phyloP scores from a whole-genome alignment of 2,797 vertebrate genomes.

The Potorous gilbertii region DNA sequence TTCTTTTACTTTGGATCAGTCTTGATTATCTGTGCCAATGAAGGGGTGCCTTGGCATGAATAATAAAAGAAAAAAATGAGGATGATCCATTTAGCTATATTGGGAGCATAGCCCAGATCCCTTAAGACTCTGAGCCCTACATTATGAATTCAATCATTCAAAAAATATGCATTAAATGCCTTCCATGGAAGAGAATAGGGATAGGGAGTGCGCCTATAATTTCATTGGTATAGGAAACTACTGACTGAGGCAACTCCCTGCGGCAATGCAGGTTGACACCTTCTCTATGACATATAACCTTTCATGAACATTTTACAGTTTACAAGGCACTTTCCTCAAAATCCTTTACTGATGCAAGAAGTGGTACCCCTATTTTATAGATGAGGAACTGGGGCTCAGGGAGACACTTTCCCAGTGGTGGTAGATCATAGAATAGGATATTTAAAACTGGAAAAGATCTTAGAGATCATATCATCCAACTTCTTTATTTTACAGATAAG shows the following conservation, averaged over 20 bases:
- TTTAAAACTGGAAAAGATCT: neutral
- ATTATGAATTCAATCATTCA: neutral
- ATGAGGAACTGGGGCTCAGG: neutral
- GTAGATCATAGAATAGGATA: neutral
- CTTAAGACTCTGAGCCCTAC: neutral
- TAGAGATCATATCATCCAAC: neutral
- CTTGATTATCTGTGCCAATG: conserved; percentile 61
- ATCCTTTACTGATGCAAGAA: neutral
- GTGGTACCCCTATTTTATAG: conserved; percentile 32
- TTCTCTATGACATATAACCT: neutral
- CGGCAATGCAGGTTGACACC: neutral
- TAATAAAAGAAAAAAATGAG: conserved; percentile 5
- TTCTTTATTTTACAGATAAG: conserved; percentile 33
- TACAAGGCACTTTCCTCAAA: conserved; percentile 9
- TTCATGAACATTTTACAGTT: neutral
- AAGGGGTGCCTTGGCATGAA: conserved; percentile 3
- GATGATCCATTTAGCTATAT: neutral
- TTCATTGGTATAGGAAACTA: neutral
- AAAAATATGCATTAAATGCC: neutral
- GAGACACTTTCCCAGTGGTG: neutral
- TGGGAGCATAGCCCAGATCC: neutral
- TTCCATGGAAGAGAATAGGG: neutral
- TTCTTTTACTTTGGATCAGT: conserved; percentile 53
- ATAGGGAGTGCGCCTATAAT: neutral
- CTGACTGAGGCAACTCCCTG: neutral